A percentile compares a stretch with the other conserved stretches of the same genome.
Evolutionary conservation across 2,113 vertebrate genomes (phyloP).

Genomic region (Sardina pilchardus): DNA sequence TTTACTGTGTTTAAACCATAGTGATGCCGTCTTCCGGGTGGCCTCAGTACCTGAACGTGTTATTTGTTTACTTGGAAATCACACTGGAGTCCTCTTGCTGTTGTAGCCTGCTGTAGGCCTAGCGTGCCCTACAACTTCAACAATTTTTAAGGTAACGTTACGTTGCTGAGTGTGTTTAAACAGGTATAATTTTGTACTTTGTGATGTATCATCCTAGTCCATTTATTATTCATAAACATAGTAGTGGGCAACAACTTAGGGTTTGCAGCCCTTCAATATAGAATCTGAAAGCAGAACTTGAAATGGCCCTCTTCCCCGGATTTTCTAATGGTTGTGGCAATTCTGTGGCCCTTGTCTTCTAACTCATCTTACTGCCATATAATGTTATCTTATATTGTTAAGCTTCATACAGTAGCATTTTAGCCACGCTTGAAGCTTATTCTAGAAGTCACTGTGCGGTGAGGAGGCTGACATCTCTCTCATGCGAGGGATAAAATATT

Average conservation of each 20-base stretch:
- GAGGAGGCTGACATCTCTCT: background rate
- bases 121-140: too few species aligned
- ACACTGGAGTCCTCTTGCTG: background rate
- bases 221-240: too few species aligned
- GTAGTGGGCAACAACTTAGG: background rate
- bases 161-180: background rate
- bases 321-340: background rate
- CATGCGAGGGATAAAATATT: background rate
- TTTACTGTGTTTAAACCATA: background rate
- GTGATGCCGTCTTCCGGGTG: background rate
- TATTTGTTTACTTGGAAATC: background rate
- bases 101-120: background rate
- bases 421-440: background rate
- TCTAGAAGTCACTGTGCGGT: background rate
- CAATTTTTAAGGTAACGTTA: too few species aligned
- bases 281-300: background rate
- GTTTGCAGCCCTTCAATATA: background rate
- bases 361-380: background rate
- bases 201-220: too few species aligned
- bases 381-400: background rate
- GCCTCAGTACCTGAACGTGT: background rate
- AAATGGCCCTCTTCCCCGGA: background rate
- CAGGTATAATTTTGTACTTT: background rate
- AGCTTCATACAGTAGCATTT: background rate
- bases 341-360: background rate